phyloP scores from a whole-genome alignment of 1,140 invertebrate genomes.

The Potamilus streckersoni region DNA sequence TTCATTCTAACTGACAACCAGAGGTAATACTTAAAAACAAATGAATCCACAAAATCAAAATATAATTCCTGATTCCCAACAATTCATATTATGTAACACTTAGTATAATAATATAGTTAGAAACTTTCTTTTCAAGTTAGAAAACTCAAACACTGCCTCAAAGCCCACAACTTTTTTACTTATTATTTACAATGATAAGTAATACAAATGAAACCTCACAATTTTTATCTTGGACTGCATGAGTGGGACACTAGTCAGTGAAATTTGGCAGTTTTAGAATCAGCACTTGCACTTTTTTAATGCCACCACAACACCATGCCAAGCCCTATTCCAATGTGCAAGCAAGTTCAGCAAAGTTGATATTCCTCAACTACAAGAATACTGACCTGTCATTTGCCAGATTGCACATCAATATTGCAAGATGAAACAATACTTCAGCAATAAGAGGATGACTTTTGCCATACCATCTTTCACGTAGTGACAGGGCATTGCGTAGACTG shows the following conservation, averaged over 20 bases:
- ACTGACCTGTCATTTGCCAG: constrained; percentile 43
- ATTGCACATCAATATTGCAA: constrained; percentile 39
- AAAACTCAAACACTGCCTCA: too few relatives aligned
- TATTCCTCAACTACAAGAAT: background rate
- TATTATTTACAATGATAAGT: background rate
- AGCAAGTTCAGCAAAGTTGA: too few relatives aligned
- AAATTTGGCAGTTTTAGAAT: background rate
- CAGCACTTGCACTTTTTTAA: background rate
- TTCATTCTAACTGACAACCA: background rate
- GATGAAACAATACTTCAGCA: constrained; percentile 42
- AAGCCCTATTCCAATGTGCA: too few relatives aligned
- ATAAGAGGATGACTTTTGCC: constrained; percentile 55
- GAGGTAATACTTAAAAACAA: too few relatives aligned
- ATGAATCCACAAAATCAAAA: too few relatives aligned
- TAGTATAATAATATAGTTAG: too few relatives aligned
- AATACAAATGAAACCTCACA: background rate
- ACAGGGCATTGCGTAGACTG: constrained; percentile 45
- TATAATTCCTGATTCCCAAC: too few relatives aligned
- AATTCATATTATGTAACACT: too few relatives aligned
- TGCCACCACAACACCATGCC: too few relatives aligned
- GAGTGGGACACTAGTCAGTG: background rate
- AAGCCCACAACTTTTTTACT: background rate
- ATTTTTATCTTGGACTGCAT: too few relatives aligned
- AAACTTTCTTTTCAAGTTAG: too few relatives aligned
- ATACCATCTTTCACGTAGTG: constrained; percentile 51